phyloP scores from a whole-genome alignment of 37 sponge, comb jelly and placozoan genomes.

The Hormiphora californensis region DNA sequence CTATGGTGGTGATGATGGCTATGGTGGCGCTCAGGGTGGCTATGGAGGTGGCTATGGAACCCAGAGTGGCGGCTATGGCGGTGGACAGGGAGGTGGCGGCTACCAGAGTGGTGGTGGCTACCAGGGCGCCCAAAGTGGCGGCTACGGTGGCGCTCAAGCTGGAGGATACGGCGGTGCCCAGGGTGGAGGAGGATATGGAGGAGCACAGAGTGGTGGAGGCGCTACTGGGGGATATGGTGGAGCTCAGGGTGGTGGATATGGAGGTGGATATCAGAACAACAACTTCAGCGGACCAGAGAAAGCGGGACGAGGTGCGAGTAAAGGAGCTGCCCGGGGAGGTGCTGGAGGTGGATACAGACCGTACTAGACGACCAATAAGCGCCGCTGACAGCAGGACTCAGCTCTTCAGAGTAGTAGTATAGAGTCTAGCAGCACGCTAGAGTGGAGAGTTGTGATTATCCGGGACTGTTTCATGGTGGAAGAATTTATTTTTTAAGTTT shows the following conservation, averaged over 20 bases:
- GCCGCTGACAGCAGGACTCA: too few species aligned
- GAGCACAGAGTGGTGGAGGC: too few species aligned
- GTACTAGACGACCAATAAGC: background rate
- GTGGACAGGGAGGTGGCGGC: too few species aligned
- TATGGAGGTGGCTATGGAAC: background rate
- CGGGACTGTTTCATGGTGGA: too few species aligned
- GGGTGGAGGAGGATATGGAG: background rate
- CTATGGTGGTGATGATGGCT: conserved; percentile 5
- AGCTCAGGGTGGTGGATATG: background rate
- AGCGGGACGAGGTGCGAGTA: background rate
- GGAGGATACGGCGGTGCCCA: background rate
- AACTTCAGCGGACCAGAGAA: conserved; percentile 41
- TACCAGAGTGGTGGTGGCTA: too few species aligned
- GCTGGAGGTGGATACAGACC: conserved; percentile 20
- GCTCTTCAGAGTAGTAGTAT: too few species aligned
- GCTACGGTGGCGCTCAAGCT: too few species aligned
- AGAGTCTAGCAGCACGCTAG: too few species aligned
- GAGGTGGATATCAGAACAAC: conserved; percentile 39
- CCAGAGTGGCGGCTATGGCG: background rate
- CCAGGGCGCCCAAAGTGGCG: background rate
- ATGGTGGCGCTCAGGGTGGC: background rate
- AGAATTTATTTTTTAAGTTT: too few species aligned
- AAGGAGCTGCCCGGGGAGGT: background rate
- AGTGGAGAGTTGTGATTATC: too few species aligned
- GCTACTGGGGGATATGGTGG: background rate